Evolutionary conservation across 2,797 vertebrate genomes (phyloP).

Genomic region (Sebastes iracundus): DNA sequence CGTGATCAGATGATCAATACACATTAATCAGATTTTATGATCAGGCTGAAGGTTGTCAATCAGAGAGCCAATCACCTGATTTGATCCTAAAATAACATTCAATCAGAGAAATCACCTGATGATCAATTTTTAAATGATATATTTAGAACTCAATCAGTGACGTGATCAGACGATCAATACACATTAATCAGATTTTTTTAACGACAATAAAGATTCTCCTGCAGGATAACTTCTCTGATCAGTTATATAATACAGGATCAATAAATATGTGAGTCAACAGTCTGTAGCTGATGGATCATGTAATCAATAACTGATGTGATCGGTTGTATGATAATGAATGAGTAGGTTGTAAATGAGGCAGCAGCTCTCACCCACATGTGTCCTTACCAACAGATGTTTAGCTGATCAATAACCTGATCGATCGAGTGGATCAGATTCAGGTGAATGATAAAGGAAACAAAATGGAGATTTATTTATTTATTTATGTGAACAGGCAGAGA

Average conservation of each 20-base stretch:
- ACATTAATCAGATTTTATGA: neutral
- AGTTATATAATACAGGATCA: neutral
- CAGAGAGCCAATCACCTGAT: neutral
- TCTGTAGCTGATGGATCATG: neutral
- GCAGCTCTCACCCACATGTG: neutral
- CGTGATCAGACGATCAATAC: neutral
- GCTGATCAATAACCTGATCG: conserved; percentile 18
- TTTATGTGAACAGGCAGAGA: neutral
- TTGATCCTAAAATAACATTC: neutral
- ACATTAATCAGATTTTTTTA: neutral
- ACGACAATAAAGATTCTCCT: too few species aligned
- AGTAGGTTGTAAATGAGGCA: neutral
- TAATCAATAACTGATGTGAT: conserved; percentile 4
- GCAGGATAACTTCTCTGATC: neutral
- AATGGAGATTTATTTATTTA: neutral
- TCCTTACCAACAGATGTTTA: neutral
- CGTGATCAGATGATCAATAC: neutral
- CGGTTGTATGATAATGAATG: neutral
- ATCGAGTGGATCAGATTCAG: neutral
- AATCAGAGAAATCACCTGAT: neutral
- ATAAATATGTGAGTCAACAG: neutral
- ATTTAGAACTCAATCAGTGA: neutral
- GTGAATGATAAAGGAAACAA: neutral
- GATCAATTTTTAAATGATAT: neutral
- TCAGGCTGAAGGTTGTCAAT: conserved; percentile 25